Conservation (phyloP, 2,888 invertebrate species). For the Catocala nupta region DNA sequence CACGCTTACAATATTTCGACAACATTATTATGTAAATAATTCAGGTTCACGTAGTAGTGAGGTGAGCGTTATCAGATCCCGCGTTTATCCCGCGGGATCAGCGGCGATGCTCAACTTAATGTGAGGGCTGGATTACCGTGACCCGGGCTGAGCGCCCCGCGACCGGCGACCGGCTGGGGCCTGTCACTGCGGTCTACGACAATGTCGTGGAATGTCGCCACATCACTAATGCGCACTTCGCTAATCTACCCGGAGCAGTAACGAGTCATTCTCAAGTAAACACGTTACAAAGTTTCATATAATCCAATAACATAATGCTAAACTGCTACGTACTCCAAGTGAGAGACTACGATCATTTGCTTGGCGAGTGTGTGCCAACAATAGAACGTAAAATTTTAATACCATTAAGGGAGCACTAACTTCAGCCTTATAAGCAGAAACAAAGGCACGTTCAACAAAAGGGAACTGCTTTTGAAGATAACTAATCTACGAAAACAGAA, state of each 20-base stretch:
- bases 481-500: conserved; percentile 18
- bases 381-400: conserved; percentile 15
- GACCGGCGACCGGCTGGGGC: conserved; percentile 1
- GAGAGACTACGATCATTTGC: conserved; percentile 1
- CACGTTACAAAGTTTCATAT: conserved; percentile 11
- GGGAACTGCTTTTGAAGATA: conserved; percentile 17
- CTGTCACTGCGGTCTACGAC: conserved; percentile 5
- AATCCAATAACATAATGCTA: conserved; percentile 5
- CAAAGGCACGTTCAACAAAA: conserved; percentile 26
- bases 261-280: conserved; percentile 11
- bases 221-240: conserved; percentile 17
- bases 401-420: conserved; percentile 12
- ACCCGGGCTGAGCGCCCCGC: conserved; percentile 3
- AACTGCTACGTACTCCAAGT: not conserved
- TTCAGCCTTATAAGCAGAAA: conserved; percentile 3
- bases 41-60: conserved; percentile 28
- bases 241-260: conserved; percentile 15
- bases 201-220: conserved; percentile 6
- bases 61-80: conserved; percentile 41
- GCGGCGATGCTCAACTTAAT: conserved; percentile 39
- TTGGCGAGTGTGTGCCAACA: conserved; percentile 2
- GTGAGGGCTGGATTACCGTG: conserved; percentile 38
- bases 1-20: conserved; percentile 7
- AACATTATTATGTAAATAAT: conserved; percentile 34
- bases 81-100: conserved; percentile 41